phyloP scores from a whole-genome alignment of 2,888 invertebrate genomes.

The Drosophila anomelani region DNA sequence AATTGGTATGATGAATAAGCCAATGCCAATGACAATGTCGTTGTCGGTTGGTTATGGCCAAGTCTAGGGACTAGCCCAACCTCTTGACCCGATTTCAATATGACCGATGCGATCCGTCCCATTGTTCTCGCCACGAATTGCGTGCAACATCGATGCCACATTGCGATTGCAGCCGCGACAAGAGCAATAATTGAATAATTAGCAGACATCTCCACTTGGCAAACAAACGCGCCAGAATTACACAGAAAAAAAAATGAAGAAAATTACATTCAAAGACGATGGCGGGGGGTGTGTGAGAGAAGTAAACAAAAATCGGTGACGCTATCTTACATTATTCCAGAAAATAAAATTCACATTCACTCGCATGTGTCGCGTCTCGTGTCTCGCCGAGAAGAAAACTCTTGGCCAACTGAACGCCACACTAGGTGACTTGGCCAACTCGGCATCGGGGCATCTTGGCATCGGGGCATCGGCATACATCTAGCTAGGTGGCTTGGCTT shows the following conservation, averaged over 20 bases:
- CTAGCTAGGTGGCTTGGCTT: slow-evolving; percentile 3
- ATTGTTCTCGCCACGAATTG: slow-evolving; percentile 36
- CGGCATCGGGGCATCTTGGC: not conserved
- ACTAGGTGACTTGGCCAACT: slow-evolving; percentile 16
- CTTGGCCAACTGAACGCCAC: slow-evolving; percentile 27
- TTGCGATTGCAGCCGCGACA: slow-evolving; percentile 29
- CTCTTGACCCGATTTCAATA: slow-evolving; percentile 48
- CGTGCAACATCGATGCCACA: slow-evolving; percentile 33
- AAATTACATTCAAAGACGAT: not conserved
- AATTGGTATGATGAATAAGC: slow-evolving; percentile 4
- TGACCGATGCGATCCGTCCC: not conserved
- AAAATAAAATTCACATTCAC: slow-evolving; percentile 6
- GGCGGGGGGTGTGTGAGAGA: too few relatives aligned
- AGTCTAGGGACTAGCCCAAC: slow-evolving; percentile 15
- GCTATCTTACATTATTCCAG: slow-evolving; percentile 33
- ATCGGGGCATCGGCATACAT: not conserved
- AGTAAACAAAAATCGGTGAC: slow-evolving; percentile 17
- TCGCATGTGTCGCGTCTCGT: slow-evolving; percentile 14
- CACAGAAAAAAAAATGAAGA: slow-evolving; percentile 5
- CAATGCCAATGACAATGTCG: not conserved
- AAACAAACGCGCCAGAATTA: slow-evolving; percentile 8
- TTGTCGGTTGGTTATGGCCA: not conserved
- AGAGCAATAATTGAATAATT: slow-evolving; percentile 60
- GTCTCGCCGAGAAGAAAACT: slow-evolving; percentile 27
- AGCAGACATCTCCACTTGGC: slow-evolving; percentile 22